Evolutionary conservation across 2,797 vertebrate genomes (phyloP).

Genomic region (Molossus alvarezi): DNA sequence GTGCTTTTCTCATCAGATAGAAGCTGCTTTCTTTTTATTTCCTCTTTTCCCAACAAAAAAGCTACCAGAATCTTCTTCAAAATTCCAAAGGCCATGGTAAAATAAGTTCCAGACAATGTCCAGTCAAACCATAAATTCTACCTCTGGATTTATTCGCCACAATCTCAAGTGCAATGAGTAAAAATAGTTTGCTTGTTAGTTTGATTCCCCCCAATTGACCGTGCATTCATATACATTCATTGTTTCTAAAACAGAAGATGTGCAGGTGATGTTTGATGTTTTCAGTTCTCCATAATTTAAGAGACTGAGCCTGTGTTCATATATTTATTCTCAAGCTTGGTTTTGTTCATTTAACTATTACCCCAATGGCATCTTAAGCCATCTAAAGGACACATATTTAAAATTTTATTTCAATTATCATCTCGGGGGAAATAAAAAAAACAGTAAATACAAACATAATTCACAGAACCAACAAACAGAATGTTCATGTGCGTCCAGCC

Average conservation of each 20-base stretch:
- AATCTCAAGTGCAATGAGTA: neutral
- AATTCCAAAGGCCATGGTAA: neutral
- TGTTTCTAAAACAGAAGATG: constrained; percentile 18
- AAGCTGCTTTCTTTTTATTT: constrained; percentile 68
- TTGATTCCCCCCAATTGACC: neutral
- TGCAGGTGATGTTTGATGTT: neutral
- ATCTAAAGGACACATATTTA: constrained; percentile 39
- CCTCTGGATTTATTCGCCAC: neutral
- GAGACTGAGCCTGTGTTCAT: neutral
- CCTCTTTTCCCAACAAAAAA: constrained; percentile 25
- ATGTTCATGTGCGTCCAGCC: neutral
- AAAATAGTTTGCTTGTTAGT: neutral
- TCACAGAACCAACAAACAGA: constrained; percentile 56
- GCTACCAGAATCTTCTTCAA: constrained; percentile 48
- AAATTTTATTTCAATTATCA: constrained; percentile 50
- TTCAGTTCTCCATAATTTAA: constrained; percentile 7
- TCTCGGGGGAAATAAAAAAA: constrained; percentile 25
- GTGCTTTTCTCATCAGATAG: constrained; percentile 55
- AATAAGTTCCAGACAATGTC: constrained; percentile 33
- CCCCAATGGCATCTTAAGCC: neutral
- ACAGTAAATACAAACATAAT: constrained; percentile 41
- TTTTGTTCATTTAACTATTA: constrained; percentile 29
- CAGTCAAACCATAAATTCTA: neutral
- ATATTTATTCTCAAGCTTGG: constrained; percentile 53
- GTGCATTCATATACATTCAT: neutral